Base-by-base conservation (phyloP, 2,888 invertebrate genomes). In the Bruchidius siliquastri region DNA sequence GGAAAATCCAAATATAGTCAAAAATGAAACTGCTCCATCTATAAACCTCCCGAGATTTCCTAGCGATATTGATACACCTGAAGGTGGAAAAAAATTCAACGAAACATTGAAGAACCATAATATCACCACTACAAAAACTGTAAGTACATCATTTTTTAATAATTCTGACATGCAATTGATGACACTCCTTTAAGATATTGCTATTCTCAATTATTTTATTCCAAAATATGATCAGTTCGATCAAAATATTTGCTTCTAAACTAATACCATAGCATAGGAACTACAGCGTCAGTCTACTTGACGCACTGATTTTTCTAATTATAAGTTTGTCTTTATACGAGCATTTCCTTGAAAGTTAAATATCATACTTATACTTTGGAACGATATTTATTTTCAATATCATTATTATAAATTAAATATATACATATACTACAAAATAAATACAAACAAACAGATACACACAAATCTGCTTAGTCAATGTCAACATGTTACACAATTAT, bases 41-140 rank as follows among this genome's bases (percentile, higher is more conserved):
- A 49, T 49, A 49, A 49, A 49, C 49, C 49, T 49, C 6, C 49
- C 49, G 6, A 49, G 49, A 10, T 83, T 80, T 73, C 85, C 85
- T 72, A 85, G 72, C 68, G 73, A 73, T 85, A 72, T 79, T 22
- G 79, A 79, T 22, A 77, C 75, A n/a, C 85, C 30, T 83, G 87
- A 74, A 77, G 83, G 80, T 10, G 77, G 78, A 18, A 77, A 77
- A 69, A 72, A 76, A 4, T 79, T 83, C 26, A 88, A 89, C 78
- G 84, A 85, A 67, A 87, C 87, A 0, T 79, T 89, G 66, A 77
- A 81, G 0, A 84, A 87, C 72, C 86, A 89, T 77, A 89, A 89
- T 75, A 87, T 89, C 67, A 88, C 88, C 0, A 84, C 82, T 72
- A 82, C 83, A 0, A 82, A 80, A 80, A 82, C 79, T 70, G 85